Evolutionary conservation across 2,888 invertebrate genomes (phyloP).

Genomic region (Eupithecia subumbrata): DNA sequence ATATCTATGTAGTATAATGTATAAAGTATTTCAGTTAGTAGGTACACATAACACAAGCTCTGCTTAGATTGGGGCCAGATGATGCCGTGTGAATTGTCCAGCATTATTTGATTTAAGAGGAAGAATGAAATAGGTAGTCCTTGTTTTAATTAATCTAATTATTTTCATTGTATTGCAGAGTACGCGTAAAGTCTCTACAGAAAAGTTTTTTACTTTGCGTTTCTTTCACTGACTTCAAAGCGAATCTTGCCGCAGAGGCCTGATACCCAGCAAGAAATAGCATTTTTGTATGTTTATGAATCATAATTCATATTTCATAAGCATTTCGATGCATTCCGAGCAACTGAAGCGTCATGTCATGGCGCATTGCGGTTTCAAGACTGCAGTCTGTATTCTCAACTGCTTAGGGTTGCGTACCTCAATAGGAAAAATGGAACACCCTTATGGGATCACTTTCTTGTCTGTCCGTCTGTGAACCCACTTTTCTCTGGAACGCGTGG

Average conservation of each 20-base stretch:
- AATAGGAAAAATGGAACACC: too few relatives aligned
- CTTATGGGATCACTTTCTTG: too few relatives aligned
- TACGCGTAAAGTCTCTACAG: background rate
- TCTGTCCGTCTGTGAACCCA: too few relatives aligned
- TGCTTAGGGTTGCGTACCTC: background rate
- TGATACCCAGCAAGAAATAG: background rate
- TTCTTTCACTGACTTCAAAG: background rate
- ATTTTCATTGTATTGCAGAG: background rate
- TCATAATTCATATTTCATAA: background rate
- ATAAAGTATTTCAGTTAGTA: too few relatives aligned
- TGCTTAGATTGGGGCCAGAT: too few relatives aligned
- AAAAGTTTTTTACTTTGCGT: background rate
- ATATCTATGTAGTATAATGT: too few relatives aligned
- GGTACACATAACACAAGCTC: too few relatives aligned
- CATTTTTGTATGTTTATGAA: background rate
- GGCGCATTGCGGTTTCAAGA: background rate
- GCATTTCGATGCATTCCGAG: background rate
- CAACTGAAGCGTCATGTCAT: constrained; percentile 1
- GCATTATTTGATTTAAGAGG: background rate
- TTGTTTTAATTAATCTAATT: too few relatives aligned
- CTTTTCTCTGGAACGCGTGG: too few relatives aligned
- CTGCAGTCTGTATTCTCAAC: background rate
- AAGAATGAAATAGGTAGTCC: background rate
- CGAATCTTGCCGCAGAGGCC: background rate
- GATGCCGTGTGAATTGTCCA: background rate